A percentile compares a stretch with the other conserved stretches of the same genome.
phyloP scores from a whole-genome alignment of 1,140 invertebrate genomes.

The Drosophila navojoa region DNA sequence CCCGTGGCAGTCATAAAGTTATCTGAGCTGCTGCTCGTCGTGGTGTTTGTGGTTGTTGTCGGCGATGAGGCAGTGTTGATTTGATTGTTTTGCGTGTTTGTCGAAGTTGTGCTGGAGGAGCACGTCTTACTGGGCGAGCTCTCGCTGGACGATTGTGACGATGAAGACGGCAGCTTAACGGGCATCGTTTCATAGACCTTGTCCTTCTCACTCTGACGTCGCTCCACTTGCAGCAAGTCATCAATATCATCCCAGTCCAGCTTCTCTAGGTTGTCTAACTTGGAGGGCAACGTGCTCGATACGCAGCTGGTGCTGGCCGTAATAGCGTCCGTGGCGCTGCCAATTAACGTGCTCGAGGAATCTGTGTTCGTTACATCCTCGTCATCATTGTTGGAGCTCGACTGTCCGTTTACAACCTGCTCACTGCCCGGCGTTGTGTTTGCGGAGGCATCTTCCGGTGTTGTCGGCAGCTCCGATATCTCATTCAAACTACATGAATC shows the following conservation, averaged over 20 bases:
- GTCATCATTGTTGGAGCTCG: constrained; percentile 48
- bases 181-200: constrained; percentile 91
- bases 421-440: constrained; percentile 86
- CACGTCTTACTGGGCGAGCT: constrained; percentile 73
- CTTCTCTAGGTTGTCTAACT: constrained; percentile 87
- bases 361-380: constrained; percentile 70
- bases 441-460: constrained; percentile 84
- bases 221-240: constrained; percentile 88
- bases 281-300: constrained; percentile 88
- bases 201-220: constrained; percentile 87
- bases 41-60: constrained; percentile 50
- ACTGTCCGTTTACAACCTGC: constrained; percentile 53
- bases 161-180: constrained; percentile 86
- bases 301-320: constrained; percentile 85
- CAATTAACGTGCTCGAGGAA: constrained; percentile 62
- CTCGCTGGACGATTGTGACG: constrained; percentile 83
- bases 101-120: constrained; percentile 60
- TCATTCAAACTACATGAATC: constrained; percentile 81
- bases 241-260: constrained; percentile 88
- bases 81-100: constrained; percentile 50
- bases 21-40: constrained; percentile 62
- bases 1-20: constrained; percentile 81
- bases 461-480: constrained; percentile 72
- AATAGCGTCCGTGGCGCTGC: constrained; percentile 40
- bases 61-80: constrained; percentile 52